Base-by-base conservation (phyloP, 1,140 invertebrate genomes). In the Drosophila pandora region DNA sequence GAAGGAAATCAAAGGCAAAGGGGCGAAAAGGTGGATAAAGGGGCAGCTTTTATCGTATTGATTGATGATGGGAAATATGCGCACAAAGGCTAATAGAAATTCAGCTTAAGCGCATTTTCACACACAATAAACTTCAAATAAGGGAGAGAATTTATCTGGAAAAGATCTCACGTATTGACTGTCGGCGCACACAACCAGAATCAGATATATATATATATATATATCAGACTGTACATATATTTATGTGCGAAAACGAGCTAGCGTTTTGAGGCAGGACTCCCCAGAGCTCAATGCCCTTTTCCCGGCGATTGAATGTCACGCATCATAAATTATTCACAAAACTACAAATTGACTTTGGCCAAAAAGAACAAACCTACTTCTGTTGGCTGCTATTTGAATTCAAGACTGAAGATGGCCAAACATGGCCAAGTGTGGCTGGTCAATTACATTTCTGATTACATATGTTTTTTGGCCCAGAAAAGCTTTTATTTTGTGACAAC, bases 1-100 rank as follows among this genome's bases (percentile, higher is more conserved):
- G 34, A 58, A 30, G 28, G 21, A 17, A 60, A 53, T 58, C 30
- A 58, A 30, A 34, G 41, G 43, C 49, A 52, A 58, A 49, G 23
- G 25, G 41, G 4, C 22, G 13, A n/a, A 37, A 48, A 48, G 49
- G 50, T 41, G n/a, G 22, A 59, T 22, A 23, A 12, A 47, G 47
- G 56, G 32, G 37, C 30, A 79, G 87, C 61, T 87, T 85, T 82
- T 87, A 85, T 87, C 82, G 78, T 58, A 82, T 80, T 90, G 87
- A 90, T 90, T 90, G 87, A 90, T 90, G 87, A 90, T 85, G 79
- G 75, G 73, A 80, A 85, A 90, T 82, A 75, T 90, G 77, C 81
- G 87, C 79, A 90, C 87, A 87, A 87, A 83, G 76, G 85, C 85
- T 90, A 82, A 90, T 90, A 90, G 85, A 90, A 90, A 79, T 90